Base-by-base conservation (phyloP, 2,888 invertebrate genomes). In the Celastrina argiolus region DNA sequence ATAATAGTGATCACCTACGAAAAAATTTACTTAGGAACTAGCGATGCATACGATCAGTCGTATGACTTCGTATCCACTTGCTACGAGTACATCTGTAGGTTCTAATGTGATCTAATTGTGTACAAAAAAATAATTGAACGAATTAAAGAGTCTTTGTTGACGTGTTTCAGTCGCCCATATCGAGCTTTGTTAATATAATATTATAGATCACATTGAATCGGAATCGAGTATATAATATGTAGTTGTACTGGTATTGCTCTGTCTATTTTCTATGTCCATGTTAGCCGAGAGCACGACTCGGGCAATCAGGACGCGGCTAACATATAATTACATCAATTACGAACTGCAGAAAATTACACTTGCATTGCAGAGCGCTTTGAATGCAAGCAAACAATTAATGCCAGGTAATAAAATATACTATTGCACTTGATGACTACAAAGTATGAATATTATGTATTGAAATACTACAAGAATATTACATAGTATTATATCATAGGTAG, bases 301-400 rank as follows among this genome's bases (percentile, higher is more conserved):
- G 1, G 45, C 45, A 45, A 45, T 45, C 45, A 18, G 45, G 51
- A 22, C 51, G 51, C 51, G 22, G 22, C 51, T 51, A 51, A 51
- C 51, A 51, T 51, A 51, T 51, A 51, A 22, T 22, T 51, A 51
- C 51, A 22, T 51, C 51, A 51, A 51, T 51, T 51, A 51, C 51
- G 18, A 51, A 51, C 51, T 7, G 51, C 51, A 51, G 22, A 51
- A 51, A 22, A 51, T 51, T 51, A 22, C 51, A 22, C 22, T 22
- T 51, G 42, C 42, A 42, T 14, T 45, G 12, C 4, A 22, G 51
- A 22, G 12, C 51, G 51, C 51, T 51, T 51, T 22, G 22, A 51
- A 51, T 51, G 51, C 22, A 51, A 22, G 18, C 10, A 42, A 31
- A 42, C 16, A 45, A 51, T 22, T 22, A 51, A 12, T 26, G 14